Base-by-base conservation (phyloP, 2,888 invertebrate species). In the Notodonta dromedarius region DNA sequence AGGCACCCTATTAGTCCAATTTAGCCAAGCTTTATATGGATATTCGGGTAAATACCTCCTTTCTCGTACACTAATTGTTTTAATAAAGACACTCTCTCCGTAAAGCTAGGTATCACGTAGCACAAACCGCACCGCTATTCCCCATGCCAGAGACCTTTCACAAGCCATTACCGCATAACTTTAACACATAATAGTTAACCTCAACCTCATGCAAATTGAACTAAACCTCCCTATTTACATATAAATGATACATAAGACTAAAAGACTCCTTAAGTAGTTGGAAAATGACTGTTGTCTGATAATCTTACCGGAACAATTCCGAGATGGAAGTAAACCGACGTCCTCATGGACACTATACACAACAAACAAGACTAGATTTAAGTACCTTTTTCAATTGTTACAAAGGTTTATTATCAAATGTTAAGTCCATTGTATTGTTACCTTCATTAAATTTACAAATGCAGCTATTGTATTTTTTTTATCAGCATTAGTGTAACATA, bases 201-300 rank as follows among this genome's bases (percentile, higher is more conserved):
- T 9, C 16, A 50, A 50, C 52, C 50, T 40, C 39, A 14, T 24
- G 32, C 52, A 51, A 51, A 40, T 14, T 32, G 52, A 53, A 44
- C 53, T 46, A 46, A 46, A 46, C 46, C 53, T 32, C 11, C n/a
- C 14, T 55, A 55, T 56, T 44, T 46, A 56, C 44, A 42, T 56
- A 56, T 8, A 52, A 32, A 52, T 32, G 32, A 0, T 5, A 11
- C 16, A 52, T 52, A 13, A 35, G 35, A 35, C 35, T 4, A 3
- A 35, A 35, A 35, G 5, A 35, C 7, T 35, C 4, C 35, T 35
- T 35, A 24, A 24, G 24, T 24, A 24, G 24, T 24, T 24, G 24
- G 24, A 24, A 24, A 24, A 24, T 1, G 24, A 24, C 24, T 24
- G 24, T n/a, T 24, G 24, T 24, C 1, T 24, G 24, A 24, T 24